A percentile compares a stretch with the other conserved stretches of the same genome.
Conservation (phyloP, 2,797 vertebrate species). For the Thripadectes ignobilis region DNA sequence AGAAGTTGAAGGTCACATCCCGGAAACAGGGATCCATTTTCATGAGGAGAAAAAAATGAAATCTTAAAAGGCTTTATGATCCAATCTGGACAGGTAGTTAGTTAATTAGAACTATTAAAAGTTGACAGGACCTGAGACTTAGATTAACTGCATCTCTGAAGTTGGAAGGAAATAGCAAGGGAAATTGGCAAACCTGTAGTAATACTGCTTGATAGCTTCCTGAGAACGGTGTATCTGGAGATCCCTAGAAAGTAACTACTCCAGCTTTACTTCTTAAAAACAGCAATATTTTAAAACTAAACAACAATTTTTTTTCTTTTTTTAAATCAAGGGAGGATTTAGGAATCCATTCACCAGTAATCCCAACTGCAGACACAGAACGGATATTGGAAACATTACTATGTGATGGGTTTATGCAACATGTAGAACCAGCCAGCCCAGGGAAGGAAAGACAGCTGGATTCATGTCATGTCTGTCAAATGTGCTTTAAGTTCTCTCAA, state of each 20-base stretch:
- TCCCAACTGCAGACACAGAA: constrained; percentile 14
- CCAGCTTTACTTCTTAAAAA: background rate
- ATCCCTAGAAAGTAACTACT: background rate
- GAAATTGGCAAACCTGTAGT: constrained; percentile 67
- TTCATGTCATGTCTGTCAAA: background rate
- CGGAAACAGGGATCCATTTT: constrained; percentile 70
- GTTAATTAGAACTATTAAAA: constrained; percentile 79
- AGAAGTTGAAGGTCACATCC: constrained; percentile 70
- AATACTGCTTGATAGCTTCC: constrained; percentile 43
- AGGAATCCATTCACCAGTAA: constrained; percentile 23
- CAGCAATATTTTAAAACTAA: background rate
- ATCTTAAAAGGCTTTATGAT: constrained; percentile 77
- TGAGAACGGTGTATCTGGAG: background rate
- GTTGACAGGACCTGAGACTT: constrained; percentile 67
- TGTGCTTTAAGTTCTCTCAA: background rate
- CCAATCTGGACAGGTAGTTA: constrained; percentile 64
- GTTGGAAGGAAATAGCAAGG: constrained; percentile 54
- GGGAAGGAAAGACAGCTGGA: background rate
- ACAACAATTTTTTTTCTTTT: background rate
- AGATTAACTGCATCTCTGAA: constrained; percentile 70
- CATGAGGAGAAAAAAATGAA: constrained; percentile 67
- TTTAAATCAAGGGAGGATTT: constrained; percentile 26
- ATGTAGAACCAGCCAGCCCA: background rate
- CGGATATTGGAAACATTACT: constrained; percentile 12
- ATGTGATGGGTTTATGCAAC: background rate